Base-by-base conservation (phyloP, 2,113 vertebrate species). In the Leptobrachium ailaonicum region DNA sequence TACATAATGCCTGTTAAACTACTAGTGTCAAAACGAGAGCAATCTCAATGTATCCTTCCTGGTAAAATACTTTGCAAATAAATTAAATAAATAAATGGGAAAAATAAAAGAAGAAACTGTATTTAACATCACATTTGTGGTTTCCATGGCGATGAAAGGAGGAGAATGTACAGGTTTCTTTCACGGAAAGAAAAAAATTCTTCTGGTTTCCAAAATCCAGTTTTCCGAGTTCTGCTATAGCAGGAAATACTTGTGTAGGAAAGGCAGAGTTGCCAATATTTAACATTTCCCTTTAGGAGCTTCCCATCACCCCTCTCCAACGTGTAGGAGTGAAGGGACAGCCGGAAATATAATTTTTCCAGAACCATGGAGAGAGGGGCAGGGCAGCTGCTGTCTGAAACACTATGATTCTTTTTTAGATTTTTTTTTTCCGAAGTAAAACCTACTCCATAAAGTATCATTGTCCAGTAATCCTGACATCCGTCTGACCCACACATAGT, bases 191-290 rank as follows among this genome's bases (percentile, higher is more conserved):
- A 66, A 56, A 58, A 40, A 58, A 41, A 42, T 20, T 2, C 4
- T 14, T 20, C 11, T 73, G 58, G 40, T 73, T 79, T 73, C 62
- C 44, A 14, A 80, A 67, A 73, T 32, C 47, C 71, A 44, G 71
- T 41, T 71, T 42, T 71, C 42, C 2, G 60, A 79, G 64, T 73
- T 80, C 54, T 80, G 63, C 53, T 80, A 67, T 80, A 80, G 78
- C 78, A 74, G 78, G 78, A 80, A 80, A 80, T 80, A 45, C 78
- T 80, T 74, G 71, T 80, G 70, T 67, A 74, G 63, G 78, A 74
- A 56, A 11, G n/a, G 45, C 47, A 58, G 10, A 20, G 77, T 69
- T 73, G 77, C 70, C 77, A 79, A 47, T 44, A 68, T 67, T 66
- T 47, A 68, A 40, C 43, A 45, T 47, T 44, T 74, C 71, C 78